These are phyloP conservation scores for Calycopis cecrops DNA, from an alignment of 1,140 invertebrate genomes.

Conservation along the genomic window DNA sequence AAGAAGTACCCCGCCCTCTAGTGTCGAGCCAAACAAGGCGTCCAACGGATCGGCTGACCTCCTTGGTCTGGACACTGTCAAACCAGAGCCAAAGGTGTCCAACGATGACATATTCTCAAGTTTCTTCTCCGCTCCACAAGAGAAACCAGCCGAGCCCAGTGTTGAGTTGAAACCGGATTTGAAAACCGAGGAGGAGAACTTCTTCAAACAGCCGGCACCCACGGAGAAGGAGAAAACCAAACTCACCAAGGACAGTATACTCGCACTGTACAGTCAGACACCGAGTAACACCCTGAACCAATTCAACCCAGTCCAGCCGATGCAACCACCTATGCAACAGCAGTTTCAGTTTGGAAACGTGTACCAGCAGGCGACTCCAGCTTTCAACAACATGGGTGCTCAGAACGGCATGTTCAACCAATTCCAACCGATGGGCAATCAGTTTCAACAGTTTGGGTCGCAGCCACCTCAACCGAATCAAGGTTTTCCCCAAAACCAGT, in stretches of 20 bases:
- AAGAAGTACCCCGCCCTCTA: constrained; percentile 72
- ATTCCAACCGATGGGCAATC: constrained; percentile 41
- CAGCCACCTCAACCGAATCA: constrained; percentile 34
- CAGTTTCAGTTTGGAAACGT: constrained; percentile 24
- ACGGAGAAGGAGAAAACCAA: constrained; percentile 86
- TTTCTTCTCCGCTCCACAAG: constrained; percentile 83
- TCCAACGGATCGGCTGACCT: constrained; percentile 69
- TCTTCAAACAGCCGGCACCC: constrained; percentile 90
- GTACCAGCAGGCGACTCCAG: constrained; percentile 28
- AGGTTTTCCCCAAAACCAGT: constrained; percentile 23
- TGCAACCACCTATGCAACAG: constrained; percentile 18
- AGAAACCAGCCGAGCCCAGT: constrained; percentile 57
- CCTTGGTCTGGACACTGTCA: constrained; percentile 64
- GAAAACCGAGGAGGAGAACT: constrained; percentile 90
- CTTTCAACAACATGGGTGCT: constrained; percentile 34
- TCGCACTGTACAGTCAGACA: constrained; percentile 89
- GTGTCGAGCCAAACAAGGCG: constrained; percentile 48
- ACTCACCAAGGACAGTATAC: constrained; percentile 94
- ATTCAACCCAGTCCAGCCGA: constrained; percentile 35
- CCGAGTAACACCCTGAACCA: constrained; percentile 47
- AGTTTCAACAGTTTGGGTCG: constrained; percentile 46
- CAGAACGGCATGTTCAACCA: constrained; percentile 58
- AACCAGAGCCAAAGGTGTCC: constrained; percentile 54
- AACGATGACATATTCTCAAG: constrained; percentile 86
- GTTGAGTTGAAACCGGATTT: constrained; percentile 68